Evolutionary conservation across 1,140 invertebrate species (phyloP), one percentile per base, ranked within the genome.

Genomic region (Caerostris extrusa): DNA sequence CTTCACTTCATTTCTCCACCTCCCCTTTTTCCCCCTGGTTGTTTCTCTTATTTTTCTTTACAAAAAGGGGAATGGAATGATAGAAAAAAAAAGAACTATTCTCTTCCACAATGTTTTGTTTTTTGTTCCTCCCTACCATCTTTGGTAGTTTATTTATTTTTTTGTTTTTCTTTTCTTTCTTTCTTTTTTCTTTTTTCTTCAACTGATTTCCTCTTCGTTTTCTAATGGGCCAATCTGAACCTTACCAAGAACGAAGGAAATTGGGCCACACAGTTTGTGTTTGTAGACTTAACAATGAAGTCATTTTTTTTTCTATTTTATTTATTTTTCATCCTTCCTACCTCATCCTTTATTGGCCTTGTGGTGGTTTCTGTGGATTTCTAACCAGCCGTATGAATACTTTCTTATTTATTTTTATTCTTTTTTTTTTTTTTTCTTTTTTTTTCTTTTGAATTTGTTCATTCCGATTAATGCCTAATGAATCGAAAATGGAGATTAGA

Each of bases 151-250:
- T 67, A 67, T 14, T 67, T 67, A 17, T 67, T 64, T 67, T 67
- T n/a, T 14, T 85, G 60, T 55, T 89, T 83, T 90, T 88, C 50
- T 88, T 69, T 71, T n/a, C 5, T 67, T 94, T 89, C 8, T 57
- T 93, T 61, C 17, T 95, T 77, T 83, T 86, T 60, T 87, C 61
- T 83, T 92, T 92, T 58, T 91, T 34, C 81, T 88, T 61, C 61
- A 87, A 87, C 93, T 94, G 83, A 91, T 90, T 93, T 93, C 53
- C 85, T 93, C 86, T 89, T 89, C 67, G 34, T 88, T 82, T 71
- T 89, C 92, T 93, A 93, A 93, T 93, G 92, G 92, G 69, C 77
- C 85, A 93, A 88, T 89, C 85, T 82, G 85, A 61, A 93, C 17
- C 61, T 7, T 34, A 60, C 83, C 83, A 85, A 81, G 57, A n/a